Evolutionary conservation across 2,888 invertebrate genomes (phyloP).

Genomic region (Hypsopygia costalis): DNA sequence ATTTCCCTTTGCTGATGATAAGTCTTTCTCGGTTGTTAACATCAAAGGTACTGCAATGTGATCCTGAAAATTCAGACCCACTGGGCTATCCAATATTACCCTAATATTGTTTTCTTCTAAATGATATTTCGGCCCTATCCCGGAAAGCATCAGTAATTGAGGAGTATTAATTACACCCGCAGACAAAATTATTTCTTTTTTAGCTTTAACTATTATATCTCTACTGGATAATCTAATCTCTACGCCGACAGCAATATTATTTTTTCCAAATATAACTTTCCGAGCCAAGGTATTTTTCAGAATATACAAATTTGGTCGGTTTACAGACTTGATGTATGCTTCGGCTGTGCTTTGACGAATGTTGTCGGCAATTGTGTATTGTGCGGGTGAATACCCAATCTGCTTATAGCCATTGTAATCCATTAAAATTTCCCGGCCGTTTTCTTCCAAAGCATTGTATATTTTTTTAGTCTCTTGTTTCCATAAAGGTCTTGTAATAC

Average conservation of each 20-base stretch:
- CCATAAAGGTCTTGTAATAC: conserved; percentile 35
- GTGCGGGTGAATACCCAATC: conserved; percentile 26
- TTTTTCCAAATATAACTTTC: conserved; percentile 28
- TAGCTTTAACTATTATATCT: conserved; percentile 22
- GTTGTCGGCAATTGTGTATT: conserved; percentile 24
- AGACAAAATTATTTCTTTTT: conserved; percentile 40
- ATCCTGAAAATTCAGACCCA: conserved; percentile 46
- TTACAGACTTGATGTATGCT: conserved; percentile 29
- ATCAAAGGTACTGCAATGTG: conserved; percentile 38
- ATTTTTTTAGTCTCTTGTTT: conserved; percentile 48
- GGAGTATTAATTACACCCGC: conserved; percentile 44
- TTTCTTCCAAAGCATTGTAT: conserved; percentile 30
- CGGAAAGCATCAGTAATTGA: conserved; percentile 47
- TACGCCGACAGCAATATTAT: conserved; percentile 33
- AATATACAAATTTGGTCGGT: conserved; percentile 32
- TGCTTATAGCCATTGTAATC: conserved; percentile 34
- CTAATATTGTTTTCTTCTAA: conserved; percentile 31
- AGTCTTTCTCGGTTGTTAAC: conserved; percentile 27
- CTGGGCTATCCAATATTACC: conserved; percentile 33
- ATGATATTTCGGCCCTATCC: conserved; percentile 41
- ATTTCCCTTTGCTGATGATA: conserved; percentile 21
- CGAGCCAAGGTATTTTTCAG: conserved; percentile 33
- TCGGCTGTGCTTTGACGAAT: conserved; percentile 34
- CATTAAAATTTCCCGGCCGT: conserved; percentile 28
- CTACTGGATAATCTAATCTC: conserved; percentile 23